These are phyloP conservation scores for Eurystomus glaucurus DNA, from an alignment of 2,797 vertebrate species.

Conservation along the genomic window DNA sequence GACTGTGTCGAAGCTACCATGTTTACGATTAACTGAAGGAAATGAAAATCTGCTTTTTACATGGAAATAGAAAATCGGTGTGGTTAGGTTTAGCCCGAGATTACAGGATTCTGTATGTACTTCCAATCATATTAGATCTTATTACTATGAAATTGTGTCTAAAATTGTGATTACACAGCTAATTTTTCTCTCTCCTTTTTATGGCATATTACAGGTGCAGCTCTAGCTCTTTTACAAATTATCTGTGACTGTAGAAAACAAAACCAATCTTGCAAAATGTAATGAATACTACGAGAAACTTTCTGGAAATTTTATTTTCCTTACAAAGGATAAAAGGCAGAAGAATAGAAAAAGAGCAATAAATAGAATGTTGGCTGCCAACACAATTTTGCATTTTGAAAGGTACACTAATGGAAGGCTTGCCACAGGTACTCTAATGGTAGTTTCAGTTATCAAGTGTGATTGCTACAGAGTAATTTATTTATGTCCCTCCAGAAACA, in stretches of 20 bases:
- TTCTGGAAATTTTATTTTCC: conserved; percentile 48
- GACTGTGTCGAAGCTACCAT: conserved; percentile 34
- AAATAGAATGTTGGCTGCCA: conserved; percentile 38
- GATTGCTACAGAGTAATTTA: conserved; percentile 52
- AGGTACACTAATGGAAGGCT: conserved; percentile 34
- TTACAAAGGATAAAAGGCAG: conserved; percentile 33
- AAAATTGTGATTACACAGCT: conserved; percentile 36
- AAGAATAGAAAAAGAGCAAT: conserved; percentile 44
- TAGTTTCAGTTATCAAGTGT: conserved; percentile 50
- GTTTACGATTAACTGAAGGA: conserved; percentile 43
- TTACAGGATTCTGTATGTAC: conserved; percentile 50
- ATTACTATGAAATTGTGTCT: conserved; percentile 43
- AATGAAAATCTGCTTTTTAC: conserved; percentile 62
- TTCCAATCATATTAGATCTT: conserved; percentile 48
- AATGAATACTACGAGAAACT: conserved; percentile 23
- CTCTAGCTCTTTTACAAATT: conserved; percentile 27
- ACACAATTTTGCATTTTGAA: conserved; percentile 59
- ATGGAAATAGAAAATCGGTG: conserved; percentile 42
- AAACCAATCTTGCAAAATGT: conserved; percentile 17
- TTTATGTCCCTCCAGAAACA: conserved; percentile 52
- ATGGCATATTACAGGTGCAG: not conserved
- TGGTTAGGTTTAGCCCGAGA: conserved; percentile 47
- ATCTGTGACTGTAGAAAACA: conserved; percentile 23
- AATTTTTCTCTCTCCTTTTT: conserved; percentile 20
- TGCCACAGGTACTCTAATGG: conserved; percentile 41